Conservation (phyloP, 2,113 vertebrate species). For the Chionodraco myersi region DNA sequence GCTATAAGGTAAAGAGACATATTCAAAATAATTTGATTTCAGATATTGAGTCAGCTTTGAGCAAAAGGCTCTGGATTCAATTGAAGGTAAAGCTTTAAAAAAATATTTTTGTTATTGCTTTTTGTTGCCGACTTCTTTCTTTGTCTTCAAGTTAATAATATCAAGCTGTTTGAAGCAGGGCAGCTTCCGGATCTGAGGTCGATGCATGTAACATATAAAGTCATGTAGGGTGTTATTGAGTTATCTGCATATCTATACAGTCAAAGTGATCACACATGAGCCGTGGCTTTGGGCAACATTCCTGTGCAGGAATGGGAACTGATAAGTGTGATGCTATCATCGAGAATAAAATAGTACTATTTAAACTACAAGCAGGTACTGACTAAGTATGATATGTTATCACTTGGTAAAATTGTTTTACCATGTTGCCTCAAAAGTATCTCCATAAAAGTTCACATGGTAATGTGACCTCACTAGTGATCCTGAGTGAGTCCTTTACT, state of each 20-base stretch:
- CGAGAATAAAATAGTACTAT: not conserved
- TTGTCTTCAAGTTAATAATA: slow-evolving; percentile 10
- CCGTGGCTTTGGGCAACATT: slow-evolving; percentile 1
- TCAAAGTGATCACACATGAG: not conserved
- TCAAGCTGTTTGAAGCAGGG: slow-evolving; percentile 17
- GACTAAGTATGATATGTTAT: slow-evolving; percentile 4
- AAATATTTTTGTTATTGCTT: not conserved
- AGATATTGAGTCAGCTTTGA: slow-evolving; percentile 44
- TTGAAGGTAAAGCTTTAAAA: slow-evolving; percentile 2
- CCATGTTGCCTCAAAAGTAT: slow-evolving; percentile 12
- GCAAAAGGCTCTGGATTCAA: slow-evolving; percentile 28
- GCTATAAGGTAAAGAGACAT: slow-evolving; percentile 18
- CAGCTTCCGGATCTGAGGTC: not conserved
- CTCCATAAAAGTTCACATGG: slow-evolving; percentile 48
- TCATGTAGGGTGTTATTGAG: not conserved
- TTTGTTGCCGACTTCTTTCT: slow-evolving; percentile 16
- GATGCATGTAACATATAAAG: not conserved
- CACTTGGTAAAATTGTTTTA: slow-evolving; percentile 17
- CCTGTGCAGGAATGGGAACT: not conserved
- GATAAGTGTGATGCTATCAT: not conserved
- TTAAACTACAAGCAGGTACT: not conserved
- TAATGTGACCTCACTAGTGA: slow-evolving; percentile 69
- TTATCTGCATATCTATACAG: slow-evolving; percentile 5
- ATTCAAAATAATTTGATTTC: slow-evolving; percentile 55
- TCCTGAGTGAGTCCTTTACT: slow-evolving; percentile 53